Evolutionary conservation across 23 tunicate genomes (phyloP).

Genomic region (Trididemnum clinides): DNA sequence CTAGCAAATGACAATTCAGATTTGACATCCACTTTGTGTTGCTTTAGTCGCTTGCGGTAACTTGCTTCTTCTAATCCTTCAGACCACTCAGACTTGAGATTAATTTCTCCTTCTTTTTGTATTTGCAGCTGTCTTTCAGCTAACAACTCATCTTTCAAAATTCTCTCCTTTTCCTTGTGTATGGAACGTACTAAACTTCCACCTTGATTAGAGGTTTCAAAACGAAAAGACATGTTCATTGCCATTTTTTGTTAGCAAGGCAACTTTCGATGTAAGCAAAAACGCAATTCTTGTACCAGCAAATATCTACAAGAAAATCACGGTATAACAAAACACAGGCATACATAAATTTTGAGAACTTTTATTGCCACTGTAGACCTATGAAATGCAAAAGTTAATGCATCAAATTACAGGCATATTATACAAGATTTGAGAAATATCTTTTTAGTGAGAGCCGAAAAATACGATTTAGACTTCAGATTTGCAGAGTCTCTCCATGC

Average conservation of each 20-base stretch:
- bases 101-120: slow-evolving; percentile 44
- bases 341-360: too few species aligned
- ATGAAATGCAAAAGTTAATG: too few species aligned
- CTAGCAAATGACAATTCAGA: slow-evolving; percentile 59
- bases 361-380: too few species aligned
- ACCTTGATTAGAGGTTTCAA: slow-evolving; percentile 44
- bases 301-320: too few species aligned
- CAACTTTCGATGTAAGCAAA: too few species aligned
- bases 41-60: slow-evolving; percentile 28
- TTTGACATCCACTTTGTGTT: slow-evolving; percentile 43
- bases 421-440: too few species aligned
- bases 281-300: too few species aligned
- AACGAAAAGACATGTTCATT: slow-evolving; percentile 77
- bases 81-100: slow-evolving; percentile 67
- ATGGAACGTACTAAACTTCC: slow-evolving; percentile 24
- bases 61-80: slow-evolving; percentile 85
- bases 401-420: too few species aligned
- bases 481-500: too few species aligned
- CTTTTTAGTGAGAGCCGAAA: too few species aligned
- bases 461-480: too few species aligned
- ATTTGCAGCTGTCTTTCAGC: slow-evolving; percentile 55
- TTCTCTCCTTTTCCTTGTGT: slow-evolving; percentile 64
- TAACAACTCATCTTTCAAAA: slow-evolving; percentile 70
- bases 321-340: too few species aligned
- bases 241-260: slow-evolving; percentile 55